phyloP scores from a whole-genome alignment of 2,888 invertebrate species.

The Agonopterix arenella region DNA sequence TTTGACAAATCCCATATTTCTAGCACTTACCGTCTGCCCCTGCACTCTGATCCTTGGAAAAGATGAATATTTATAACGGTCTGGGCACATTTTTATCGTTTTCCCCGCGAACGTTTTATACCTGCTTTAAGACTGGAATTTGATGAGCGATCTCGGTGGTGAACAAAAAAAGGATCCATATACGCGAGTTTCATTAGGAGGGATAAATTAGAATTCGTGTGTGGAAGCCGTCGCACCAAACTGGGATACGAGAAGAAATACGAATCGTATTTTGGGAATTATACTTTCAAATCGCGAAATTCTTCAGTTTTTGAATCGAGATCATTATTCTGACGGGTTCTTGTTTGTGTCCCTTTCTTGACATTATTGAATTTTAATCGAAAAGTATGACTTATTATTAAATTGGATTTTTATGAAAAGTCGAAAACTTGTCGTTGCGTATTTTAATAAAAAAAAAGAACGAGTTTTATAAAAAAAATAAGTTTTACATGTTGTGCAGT shows the following conservation, averaged over 20 bases:
- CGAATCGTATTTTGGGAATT: conserved; percentile 49
- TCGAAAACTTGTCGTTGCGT: no score
- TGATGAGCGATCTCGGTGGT: conserved; percentile 26
- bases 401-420: no score
- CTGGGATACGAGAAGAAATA: conserved; percentile 29
- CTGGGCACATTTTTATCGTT: conserved; percentile 56
- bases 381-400: no score
- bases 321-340: conserved; percentile 48
- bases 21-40: conserved; percentile 41
- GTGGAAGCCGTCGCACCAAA: conserved; percentile 41
- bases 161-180: conserved; percentile 36
- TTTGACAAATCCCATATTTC: conserved; percentile 59
- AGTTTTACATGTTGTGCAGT: no score
- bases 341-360: conserved; percentile 15
- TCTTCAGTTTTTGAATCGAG: conserved; percentile 38
- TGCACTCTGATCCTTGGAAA: conserved; percentile 17
- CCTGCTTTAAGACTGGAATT: conserved; percentile 27
- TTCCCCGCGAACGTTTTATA: conserved; percentile 16
- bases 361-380: background rate
- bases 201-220: conserved; percentile 59
- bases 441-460: no score
- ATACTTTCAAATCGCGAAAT: conserved; percentile 65
- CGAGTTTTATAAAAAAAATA: no score
- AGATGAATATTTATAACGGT: conserved; percentile 67
- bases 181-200: conserved; percentile 59